Evolutionary conservation across 1,140 invertebrate species (phyloP).

Genomic region (Drosophila pruinosa): DNA sequence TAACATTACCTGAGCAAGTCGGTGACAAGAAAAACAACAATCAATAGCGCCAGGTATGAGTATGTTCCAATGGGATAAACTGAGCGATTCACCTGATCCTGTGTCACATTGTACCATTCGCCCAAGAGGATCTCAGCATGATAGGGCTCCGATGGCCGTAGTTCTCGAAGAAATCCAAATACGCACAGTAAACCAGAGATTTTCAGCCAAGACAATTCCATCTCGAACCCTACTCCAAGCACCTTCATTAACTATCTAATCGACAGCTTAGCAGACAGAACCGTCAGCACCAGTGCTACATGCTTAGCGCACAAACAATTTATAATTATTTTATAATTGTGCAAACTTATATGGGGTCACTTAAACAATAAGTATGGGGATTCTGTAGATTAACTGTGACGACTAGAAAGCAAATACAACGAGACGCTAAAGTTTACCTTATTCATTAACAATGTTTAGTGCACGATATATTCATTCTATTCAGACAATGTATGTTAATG

Average conservation of each 20-base stretch:
- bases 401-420: not conserved
- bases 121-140: conserved; percentile 88
- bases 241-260: conserved; percentile 50
- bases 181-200: conserved; percentile 88
- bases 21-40: conserved; percentile 90
- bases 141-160: conserved; percentile 91
- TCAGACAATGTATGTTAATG: conserved; percentile 11
- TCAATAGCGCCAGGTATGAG: conserved; percentile 87
- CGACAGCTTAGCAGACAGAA: conserved; percentile 16
- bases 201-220: conserved; percentile 84
- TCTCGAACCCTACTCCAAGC: conserved; percentile 18
- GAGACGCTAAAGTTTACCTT: conserved; percentile 5
- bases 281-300: conserved; percentile 16
- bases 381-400: conserved; percentile 13
- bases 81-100: conserved; percentile 83
- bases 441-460: conserved; percentile 5
- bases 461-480: conserved; percentile 22
- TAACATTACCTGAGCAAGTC: conserved; percentile 86
- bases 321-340: conserved; percentile 69
- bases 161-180: conserved; percentile 92
- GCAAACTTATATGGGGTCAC: conserved; percentile 41
- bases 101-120: conserved; percentile 88
- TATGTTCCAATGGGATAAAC: conserved; percentile 92
- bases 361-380: conserved; percentile 6
- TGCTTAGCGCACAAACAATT: conserved; percentile 66